Evolutionary conservation across 2,797 vertebrate genomes (phyloP).

Genomic region (Pyrocephalus nanus): DNA sequence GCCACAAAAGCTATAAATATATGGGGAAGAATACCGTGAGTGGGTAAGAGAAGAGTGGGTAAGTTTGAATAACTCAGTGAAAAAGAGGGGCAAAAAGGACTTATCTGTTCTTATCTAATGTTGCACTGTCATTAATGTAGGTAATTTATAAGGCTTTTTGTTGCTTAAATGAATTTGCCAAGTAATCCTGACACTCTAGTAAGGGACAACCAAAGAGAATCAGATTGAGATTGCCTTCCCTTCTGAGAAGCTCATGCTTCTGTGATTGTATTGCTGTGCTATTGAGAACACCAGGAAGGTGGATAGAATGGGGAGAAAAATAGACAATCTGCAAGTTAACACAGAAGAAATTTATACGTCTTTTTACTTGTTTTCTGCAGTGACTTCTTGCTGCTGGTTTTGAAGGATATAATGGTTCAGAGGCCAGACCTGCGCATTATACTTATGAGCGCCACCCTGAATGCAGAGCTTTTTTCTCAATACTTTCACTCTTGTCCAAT

Average conservation of each 20-base stretch:
- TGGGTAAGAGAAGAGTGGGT: neutral
- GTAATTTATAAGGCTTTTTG: neutral
- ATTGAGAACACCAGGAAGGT: neutral
- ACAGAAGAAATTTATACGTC: neutral
- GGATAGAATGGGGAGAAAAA: neutral
- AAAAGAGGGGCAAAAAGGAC: neutral
- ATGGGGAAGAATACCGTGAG: neutral
- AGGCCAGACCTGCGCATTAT: slow-evolving; percentile 90
- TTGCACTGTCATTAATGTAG: neutral
- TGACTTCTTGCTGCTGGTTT: slow-evolving; percentile 94
- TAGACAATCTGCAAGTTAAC: neutral
- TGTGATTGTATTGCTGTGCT: neutral
- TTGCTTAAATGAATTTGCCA: neutral
- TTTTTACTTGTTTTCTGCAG: slow-evolving; percentile 73
- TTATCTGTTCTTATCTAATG: neutral
- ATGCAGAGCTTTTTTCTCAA: slow-evolving; percentile 92
- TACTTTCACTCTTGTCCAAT: slow-evolving; percentile 90
- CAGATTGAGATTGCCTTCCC: neutral
- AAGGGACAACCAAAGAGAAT: neutral
- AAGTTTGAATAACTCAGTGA: neutral
- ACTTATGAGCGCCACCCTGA: slow-evolving; percentile 96
- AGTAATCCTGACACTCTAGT: neutral
- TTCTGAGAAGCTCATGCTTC: neutral
- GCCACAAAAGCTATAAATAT: neutral
- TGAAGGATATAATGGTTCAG: slow-evolving; percentile 90